Conservation (phyloP, 2,113 vertebrate genomes). For the Chitala chitala region DNA sequence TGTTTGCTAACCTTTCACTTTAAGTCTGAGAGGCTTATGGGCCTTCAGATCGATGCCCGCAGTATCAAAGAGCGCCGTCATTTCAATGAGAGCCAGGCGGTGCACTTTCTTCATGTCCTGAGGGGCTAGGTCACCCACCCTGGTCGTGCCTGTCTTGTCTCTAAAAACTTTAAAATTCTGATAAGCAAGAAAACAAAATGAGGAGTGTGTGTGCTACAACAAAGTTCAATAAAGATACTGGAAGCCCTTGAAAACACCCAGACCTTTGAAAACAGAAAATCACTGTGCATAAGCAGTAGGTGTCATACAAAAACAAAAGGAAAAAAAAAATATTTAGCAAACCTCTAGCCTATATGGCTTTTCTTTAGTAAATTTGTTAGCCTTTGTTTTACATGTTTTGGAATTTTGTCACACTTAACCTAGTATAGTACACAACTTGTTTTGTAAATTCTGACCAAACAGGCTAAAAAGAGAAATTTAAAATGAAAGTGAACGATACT, state of each 20-base stretch:
- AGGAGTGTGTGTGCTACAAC: not conserved
- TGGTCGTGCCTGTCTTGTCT: slow-evolving; percentile 91
- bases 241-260: not conserved
- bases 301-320: too few relatives aligned
- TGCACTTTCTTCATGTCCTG: slow-evolving; percentile 94
- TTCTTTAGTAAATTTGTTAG: too few relatives aligned
- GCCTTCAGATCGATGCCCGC: slow-evolving; percentile 80
- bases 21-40: slow-evolving; percentile 82
- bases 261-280: not conserved
- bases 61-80: slow-evolving; percentile 85
- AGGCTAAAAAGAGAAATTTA: too few relatives aligned
- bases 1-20: slow-evolving; percentile 76
- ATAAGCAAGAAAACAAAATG: slow-evolving; percentile 21
- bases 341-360: too few relatives aligned
- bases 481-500: too few relatives aligned
- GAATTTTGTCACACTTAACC: too few relatives aligned
- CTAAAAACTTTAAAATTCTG: slow-evolving; percentile 81
- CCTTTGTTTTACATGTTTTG: too few relatives aligned
- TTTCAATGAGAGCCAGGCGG: slow-evolving; percentile 79
- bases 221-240: not conserved
- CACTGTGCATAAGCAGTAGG: not conserved
- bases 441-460: too few relatives aligned
- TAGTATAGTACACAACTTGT: too few relatives aligned
- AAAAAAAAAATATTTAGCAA: too few relatives aligned
- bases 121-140: slow-evolving; percentile 80